phyloP scores from a whole-genome alignment of 2,113 vertebrate genomes.

The Chunga burmeisteri region DNA sequence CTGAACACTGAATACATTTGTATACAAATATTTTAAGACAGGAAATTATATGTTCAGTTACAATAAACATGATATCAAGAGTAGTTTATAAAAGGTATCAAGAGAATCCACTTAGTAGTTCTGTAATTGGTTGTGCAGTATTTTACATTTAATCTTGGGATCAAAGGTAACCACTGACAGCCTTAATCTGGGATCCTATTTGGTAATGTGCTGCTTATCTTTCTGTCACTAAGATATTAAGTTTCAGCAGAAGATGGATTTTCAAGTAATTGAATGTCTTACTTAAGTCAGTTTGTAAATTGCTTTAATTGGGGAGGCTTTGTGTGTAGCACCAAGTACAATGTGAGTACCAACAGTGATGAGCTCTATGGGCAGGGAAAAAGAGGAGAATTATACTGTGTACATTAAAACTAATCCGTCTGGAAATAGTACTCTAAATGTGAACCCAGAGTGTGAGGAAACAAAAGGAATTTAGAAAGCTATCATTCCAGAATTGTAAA shows the following conservation, averaged over 20 bases:
- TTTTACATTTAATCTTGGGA: not conserved
- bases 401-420: not conserved
- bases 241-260: not conserved
- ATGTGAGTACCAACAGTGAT: not conserved
- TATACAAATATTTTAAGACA: not conserved
- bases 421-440: not conserved
- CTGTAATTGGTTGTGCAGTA: not conserved
- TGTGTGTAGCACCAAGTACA: not conserved
- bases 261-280: not conserved
- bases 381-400: not conserved
- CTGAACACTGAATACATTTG: not conserved
- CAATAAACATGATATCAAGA: not conserved
- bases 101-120: not conserved
- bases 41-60: not conserved
- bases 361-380: not conserved
- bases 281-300: not conserved
- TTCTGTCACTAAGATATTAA: not conserved
- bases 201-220: not conserved
- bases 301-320: not conserved
- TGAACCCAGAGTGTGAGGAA: not conserved
- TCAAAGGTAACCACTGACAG: not conserved
- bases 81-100: not conserved
- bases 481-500: not conserved
- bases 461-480: not conserved
- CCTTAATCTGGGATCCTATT: not conserved